phyloP scores from a whole-genome alignment of 2,888 invertebrate species.

The Parochlus steinenii region DNA sequence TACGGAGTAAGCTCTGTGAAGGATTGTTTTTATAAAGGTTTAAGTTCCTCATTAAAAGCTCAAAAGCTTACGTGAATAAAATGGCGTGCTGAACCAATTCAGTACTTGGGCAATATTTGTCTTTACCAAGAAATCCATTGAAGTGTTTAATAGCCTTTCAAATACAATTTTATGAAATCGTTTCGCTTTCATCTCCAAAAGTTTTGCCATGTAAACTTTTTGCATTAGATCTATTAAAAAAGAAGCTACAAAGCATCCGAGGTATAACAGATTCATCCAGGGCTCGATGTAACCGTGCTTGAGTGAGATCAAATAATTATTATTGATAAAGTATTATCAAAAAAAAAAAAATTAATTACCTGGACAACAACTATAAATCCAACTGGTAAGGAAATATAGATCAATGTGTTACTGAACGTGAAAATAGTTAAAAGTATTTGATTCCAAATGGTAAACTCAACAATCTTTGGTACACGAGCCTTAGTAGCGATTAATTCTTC shows the following conservation, averaged over 20 bases:
- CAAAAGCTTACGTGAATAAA: constrained; percentile 5
- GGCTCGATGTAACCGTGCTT: constrained; percentile 10
- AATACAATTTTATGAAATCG: constrained; percentile 10
- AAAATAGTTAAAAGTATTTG: constrained; percentile 10
- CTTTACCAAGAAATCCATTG: constrained; percentile 7
- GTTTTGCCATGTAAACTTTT: constrained; percentile 9
- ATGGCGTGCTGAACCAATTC: constrained; percentile 5
- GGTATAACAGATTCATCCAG: constrained; percentile 7
- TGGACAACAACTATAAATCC: constrained; percentile 12
- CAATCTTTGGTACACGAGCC: neutral
- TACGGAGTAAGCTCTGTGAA: constrained; percentile 6
- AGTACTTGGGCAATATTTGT: constrained; percentile 8
- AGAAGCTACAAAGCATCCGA: constrained; percentile 3
- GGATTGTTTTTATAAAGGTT: constrained; percentile 2
- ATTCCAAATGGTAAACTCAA: constrained; percentile 4
- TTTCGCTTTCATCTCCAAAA: constrained; percentile 7
- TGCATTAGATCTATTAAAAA: constrained; percentile 8
- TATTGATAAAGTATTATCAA: neutral
- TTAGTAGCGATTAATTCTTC: constrained; percentile 9
- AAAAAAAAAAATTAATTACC: constrained; percentile 1
- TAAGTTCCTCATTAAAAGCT: neutral
- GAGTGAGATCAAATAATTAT: neutral
- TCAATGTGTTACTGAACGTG: constrained; percentile 2
- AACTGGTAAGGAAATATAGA: constrained; percentile 11
- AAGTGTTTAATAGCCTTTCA: constrained; percentile 5